Conservation (phyloP, 2,797 vertebrate species). For the Champsocephalus gunnari region DNA sequence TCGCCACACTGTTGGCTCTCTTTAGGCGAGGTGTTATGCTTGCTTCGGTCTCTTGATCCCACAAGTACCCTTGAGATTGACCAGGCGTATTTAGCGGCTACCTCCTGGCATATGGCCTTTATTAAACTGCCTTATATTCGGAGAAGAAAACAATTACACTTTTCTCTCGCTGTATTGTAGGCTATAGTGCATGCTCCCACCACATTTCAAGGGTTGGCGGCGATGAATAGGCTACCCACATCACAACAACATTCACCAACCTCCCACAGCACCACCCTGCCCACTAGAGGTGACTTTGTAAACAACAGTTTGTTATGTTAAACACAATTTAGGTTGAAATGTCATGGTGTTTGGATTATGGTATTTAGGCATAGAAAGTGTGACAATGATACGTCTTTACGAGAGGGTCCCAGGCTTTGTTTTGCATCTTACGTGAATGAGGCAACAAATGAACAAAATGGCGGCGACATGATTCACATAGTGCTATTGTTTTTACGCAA, state of each 20-base stretch:
- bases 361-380: neutral
- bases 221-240: conserved; percentile 17
- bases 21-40: conserved; percentile 58
- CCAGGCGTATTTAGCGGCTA: conserved; percentile 63
- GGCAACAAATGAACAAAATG: neutral
- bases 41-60: conserved; percentile 72
- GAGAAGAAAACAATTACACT: conserved; percentile 62
- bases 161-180: conserved; percentile 30
- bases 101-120: conserved; percentile 61
- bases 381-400: neutral
- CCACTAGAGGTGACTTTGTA: neutral
- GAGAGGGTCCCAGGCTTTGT: neutral
- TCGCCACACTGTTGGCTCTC: conserved; percentile 40
- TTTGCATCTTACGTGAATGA: neutral
- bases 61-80: conserved; percentile 73
- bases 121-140: conserved; percentile 65
- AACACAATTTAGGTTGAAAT: conserved; percentile 15
- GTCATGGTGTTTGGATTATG: neutral
- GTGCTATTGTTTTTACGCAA: neutral
- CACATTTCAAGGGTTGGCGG: conserved; percentile 25
- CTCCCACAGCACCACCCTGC: neutral
- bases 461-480: neutral
- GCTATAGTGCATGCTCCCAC: conserved; percentile 26
- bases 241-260: neutral
- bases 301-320: neutral